These are phyloP conservation scores for Ispidina lecontei DNA, from an alignment of 2,797 vertebrate genomes.

Conservation along the genomic window DNA sequence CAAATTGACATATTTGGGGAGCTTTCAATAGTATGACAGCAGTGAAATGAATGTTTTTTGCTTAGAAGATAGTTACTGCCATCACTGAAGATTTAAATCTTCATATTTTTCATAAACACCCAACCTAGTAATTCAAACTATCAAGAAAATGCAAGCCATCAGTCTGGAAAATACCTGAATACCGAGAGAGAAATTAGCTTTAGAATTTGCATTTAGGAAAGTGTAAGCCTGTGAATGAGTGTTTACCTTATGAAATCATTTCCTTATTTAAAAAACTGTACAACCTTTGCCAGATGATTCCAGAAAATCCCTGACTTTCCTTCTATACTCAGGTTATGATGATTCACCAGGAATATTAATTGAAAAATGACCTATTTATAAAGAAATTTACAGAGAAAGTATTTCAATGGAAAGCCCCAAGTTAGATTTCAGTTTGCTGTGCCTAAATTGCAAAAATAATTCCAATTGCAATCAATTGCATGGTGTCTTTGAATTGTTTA, in stretches of 20 bases:
- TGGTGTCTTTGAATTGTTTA: not conserved
- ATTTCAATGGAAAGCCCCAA: not conserved
- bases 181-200: not conserved
- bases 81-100: not conserved
- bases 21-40: conserved; percentile 1
- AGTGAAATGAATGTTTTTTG: not conserved
- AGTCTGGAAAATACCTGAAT: not conserved
- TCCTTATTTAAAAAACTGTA: not conserved
- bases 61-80: not conserved
- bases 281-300: not conserved
- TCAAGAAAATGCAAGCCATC: not conserved
- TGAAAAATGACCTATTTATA: not conserved
- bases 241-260: not conserved
- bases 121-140: not conserved
- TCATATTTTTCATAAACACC: not conserved
- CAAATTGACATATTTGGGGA: conserved; percentile 24
- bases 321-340: not conserved
- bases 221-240: not conserved
- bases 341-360: not conserved
- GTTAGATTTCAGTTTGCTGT: not conserved
- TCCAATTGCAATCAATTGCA: not conserved
- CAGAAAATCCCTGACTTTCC: not conserved
- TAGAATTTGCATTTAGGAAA: conserved; percentile 27
- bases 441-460: not conserved
- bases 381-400: not conserved